Percentiles rank a stretch among this genome's conserved stretches.
phyloP scores from a whole-genome alignment of 2,113 vertebrate species.

The Etheostoma spectabile region DNA sequence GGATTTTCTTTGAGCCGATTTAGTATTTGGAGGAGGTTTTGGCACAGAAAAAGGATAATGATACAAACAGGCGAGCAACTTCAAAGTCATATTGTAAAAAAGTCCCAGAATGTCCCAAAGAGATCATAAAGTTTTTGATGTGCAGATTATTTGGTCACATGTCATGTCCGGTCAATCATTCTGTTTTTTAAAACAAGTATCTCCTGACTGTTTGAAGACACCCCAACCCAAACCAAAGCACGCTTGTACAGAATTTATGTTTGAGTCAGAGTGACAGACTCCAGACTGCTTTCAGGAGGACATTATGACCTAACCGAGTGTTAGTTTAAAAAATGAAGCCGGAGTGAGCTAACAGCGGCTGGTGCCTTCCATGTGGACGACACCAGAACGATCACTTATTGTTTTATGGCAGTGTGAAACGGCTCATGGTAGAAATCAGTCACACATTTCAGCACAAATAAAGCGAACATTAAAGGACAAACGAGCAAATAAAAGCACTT shows the following conservation, averaged over 20 bases:
- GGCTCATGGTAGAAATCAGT: constrained; percentile 23
- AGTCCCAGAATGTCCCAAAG: not conserved
- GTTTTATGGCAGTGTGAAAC: constrained; percentile 14
- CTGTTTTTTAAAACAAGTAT: not conserved
- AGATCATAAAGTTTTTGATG: constrained; percentile 7
- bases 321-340: constrained; percentile 21
- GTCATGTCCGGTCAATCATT: not conserved
- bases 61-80: constrained; percentile 7
- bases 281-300: not conserved
- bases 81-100: not conserved
- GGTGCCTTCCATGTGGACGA: not conserved
- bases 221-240: not conserved
- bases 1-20: not conserved
- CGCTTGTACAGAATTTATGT: not conserved
- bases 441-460: constrained; percentile 42
- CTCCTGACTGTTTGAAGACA: not conserved
- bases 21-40: constrained; percentile 13
- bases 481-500: constrained; percentile 57
- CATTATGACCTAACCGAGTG: constrained; percentile 14
- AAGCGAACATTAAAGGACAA: constrained; percentile 46
- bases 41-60: constrained; percentile 12
- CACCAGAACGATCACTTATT: not conserved
- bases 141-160: not conserved
- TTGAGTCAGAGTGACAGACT: not conserved
- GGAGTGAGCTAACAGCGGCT: constrained; percentile 5